phyloP scores from a whole-genome alignment of 2,797 vertebrate species.

The Psittacula derbiana region DNA sequence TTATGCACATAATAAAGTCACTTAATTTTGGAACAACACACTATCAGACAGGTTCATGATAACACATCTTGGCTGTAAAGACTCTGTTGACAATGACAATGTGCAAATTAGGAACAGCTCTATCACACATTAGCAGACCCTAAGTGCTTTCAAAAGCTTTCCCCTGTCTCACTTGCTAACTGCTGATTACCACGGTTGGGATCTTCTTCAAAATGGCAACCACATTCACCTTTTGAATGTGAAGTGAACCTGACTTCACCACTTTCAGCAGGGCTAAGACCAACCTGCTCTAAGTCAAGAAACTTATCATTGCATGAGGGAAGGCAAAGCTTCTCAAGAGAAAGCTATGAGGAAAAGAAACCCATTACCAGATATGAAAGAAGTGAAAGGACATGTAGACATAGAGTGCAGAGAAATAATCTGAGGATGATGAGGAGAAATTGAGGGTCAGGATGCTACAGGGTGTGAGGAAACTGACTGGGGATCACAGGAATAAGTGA shows the following conservation, averaged over 20 bases:
- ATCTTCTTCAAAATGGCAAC: background rate
- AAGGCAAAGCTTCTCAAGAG: background rate
- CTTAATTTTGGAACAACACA: slow-evolving; percentile 26
- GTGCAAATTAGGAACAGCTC: background rate
- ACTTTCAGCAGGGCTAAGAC: background rate
- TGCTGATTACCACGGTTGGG: background rate
- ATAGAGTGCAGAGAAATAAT: background rate
- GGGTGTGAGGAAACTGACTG: background rate
- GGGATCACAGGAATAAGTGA: background rate
- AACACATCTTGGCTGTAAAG: slow-evolving; percentile 16
- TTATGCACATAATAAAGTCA: background rate
- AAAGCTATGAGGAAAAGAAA: background rate
- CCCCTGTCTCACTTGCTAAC: background rate
- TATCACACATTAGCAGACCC: background rate
- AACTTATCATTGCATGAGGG: background rate
- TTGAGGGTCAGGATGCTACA: background rate
- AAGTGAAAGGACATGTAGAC: background rate
- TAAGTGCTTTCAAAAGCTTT: background rate
- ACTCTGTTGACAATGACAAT: background rate
- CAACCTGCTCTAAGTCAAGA: background rate
- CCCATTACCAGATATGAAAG: background rate
- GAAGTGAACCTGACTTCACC: background rate
- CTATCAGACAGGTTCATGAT: background rate
- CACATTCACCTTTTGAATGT: background rate
- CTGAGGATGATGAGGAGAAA: background rate